These are phyloP conservation scores for Melanotaenia parkinsoni DNA, from an alignment of 2,797 vertebrate species.

Conservation along the genomic window DNA sequence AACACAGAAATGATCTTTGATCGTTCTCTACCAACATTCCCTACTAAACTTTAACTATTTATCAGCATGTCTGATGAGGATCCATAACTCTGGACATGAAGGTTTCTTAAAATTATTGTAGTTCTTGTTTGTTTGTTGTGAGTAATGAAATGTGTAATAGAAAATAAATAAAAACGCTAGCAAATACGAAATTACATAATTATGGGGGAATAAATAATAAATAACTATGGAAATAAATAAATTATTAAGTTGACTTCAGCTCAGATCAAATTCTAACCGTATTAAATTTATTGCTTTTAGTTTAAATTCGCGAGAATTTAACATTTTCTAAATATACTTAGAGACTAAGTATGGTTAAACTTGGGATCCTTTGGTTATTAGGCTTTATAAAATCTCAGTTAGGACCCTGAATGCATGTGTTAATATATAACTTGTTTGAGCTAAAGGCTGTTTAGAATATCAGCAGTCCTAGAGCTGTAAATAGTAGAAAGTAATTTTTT, in stretches of 20 bases:
- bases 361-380: neutral
- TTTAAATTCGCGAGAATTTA: neutral
- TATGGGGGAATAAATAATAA: too few species aligned
- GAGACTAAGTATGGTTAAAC: neutral
- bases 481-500: neutral
- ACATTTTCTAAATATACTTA: neutral
- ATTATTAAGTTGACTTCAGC: neutral
- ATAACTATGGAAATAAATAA: too few species aligned
- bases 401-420: constrained; percentile 2
- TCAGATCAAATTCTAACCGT: neutral
- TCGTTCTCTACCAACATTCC: neutral
- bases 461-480: constrained; percentile 4
- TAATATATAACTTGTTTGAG: constrained; percentile 45
- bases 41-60: neutral
- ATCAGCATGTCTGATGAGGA: constrained; percentile 14
- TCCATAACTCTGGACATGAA: neutral
- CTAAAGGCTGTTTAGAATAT: neutral
- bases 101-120: neutral
- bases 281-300: neutral
- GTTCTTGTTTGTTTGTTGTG: neutral
- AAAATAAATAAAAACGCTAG: neutral
- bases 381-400: neutral
- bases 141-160: neutral
- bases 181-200: neutral
- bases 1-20: constrained; percentile 32